These are phyloP conservation scores for Rhimphoctona megacephalus DNA, from an alignment of 2,888 invertebrate genomes.

Conservation along the genomic window DNA sequence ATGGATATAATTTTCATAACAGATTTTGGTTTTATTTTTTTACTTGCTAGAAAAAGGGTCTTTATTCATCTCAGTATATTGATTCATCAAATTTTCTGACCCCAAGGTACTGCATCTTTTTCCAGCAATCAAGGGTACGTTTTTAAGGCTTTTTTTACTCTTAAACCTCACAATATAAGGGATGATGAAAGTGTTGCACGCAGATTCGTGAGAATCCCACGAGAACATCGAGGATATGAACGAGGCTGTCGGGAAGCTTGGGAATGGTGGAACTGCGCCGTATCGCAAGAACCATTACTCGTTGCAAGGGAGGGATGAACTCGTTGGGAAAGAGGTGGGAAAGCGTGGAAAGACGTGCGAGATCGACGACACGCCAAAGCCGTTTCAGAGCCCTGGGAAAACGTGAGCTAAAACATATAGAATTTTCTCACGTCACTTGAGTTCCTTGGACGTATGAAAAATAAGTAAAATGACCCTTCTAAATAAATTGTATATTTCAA, in stretches of 20 bases:
- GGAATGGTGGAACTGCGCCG: slow-evolving; percentile 45
- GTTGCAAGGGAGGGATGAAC: slow-evolving; percentile 49
- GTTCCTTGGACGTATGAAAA: slow-evolving; percentile 10
- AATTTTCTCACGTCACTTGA: not conserved
- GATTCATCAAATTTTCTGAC: not conserved
- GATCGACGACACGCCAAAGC: slow-evolving; percentile 57
- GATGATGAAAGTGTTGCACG: slow-evolving; percentile 41
- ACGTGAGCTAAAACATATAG: not conserved
- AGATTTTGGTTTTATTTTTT: too few relatives aligned
- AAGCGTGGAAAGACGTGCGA: slow-evolving; percentile 59
- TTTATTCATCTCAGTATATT: too few relatives aligned
- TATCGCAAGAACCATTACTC: slow-evolving; percentile 64
- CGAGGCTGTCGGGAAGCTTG: slow-evolving; percentile 48
- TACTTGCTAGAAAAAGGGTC: too few relatives aligned
- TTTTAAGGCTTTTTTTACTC: not conserved
- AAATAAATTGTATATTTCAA: not conserved
- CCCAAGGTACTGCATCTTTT: not conserved
- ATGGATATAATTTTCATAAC: too few relatives aligned
- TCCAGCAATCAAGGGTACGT: not conserved
- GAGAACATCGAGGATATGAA: slow-evolving; percentile 40
- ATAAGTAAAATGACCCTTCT: not conserved
- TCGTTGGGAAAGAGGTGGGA: slow-evolving; percentile 41
- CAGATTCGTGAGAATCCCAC: slow-evolving; percentile 45
- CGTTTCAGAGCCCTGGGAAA: slow-evolving; percentile 39
- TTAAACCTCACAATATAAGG: not conserved